Conservation (phyloP, 2,888 invertebrate genomes). For the Colostygia pectinataria region DNA sequence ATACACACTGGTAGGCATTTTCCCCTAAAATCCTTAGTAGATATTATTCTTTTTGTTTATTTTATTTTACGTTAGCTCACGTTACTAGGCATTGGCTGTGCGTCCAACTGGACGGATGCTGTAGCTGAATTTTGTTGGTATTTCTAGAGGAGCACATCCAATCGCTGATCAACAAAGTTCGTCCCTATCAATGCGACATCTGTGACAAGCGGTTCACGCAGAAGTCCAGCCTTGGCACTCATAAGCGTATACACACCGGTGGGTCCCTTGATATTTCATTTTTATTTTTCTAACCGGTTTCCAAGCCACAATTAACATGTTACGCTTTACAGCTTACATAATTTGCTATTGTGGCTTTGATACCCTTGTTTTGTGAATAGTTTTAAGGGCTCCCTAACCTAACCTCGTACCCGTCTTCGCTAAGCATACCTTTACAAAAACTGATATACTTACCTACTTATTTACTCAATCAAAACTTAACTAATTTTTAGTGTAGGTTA, state of each 20-base stretch:
- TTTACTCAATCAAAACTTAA: slow-evolving; percentile 9
- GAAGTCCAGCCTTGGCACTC: slow-evolving; percentile 92
- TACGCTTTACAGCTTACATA: slow-evolving; percentile 38
- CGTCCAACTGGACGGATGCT: slow-evolving; percentile 64
- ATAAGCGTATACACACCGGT: slow-evolving; percentile 90
- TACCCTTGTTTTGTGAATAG: slow-evolving; percentile 80
- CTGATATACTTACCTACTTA: slow-evolving; percentile 10
- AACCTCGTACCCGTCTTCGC: slow-evolving; percentile 31
- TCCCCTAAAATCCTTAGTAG: slow-evolving; percentile 81
- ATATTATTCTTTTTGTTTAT: slow-evolving; percentile 57
- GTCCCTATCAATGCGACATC: slow-evolving; percentile 87
- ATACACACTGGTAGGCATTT: slow-evolving; percentile 86
- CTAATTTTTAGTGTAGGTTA: slow-evolving; percentile 51
- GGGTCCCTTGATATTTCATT: slow-evolving; percentile 81
- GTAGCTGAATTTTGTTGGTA: slow-evolving; percentile 81
- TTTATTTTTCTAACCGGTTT: slow-evolving; percentile 71
- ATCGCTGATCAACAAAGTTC: slow-evolving; percentile 85
- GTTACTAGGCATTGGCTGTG: slow-evolving; percentile 70
- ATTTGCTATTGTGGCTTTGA: slow-evolving; percentile 74
- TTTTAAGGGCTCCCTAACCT: slow-evolving; percentile 77
- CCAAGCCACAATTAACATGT: slow-evolving; percentile 68
- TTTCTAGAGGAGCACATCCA: slow-evolving; percentile 84
- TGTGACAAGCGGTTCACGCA: slow-evolving; percentile 92
- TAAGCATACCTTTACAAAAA: slow-evolving; percentile 11
- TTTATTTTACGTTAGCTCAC: slow-evolving; percentile 70